Base-by-base conservation (phyloP, 2,888 invertebrate species). In the Hypomecis atomaria region DNA sequence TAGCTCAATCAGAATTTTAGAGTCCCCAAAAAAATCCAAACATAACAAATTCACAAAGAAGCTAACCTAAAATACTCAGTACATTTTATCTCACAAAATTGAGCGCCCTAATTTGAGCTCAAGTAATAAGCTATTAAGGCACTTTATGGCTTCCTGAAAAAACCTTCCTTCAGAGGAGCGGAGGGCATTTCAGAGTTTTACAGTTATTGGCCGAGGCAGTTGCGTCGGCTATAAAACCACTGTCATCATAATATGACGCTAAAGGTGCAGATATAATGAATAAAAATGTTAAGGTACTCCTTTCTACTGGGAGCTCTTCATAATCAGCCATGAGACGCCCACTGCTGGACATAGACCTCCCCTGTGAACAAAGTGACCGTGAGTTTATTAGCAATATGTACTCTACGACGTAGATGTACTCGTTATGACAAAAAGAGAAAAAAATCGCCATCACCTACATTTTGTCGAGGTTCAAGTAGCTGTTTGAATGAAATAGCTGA, bases 191-290 rank as follows among this genome's bases (percentile, higher is more conserved):
- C 43, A 49, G 13, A 43, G 52, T 67, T 70, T 71, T 66, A 69
- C 64, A 59, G 65, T 71, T 69, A 69, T 67, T 65, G 67, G 63
- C 36, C 40, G 42, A 60, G 54, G 49, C 65, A 63, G 59, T 63
- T 53, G 65, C 23, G 59, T 42, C 33, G 42, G 40, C 34, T 38
- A 49, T 71, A 69, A 69, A 69, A 69, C 63, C 59, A 36, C 50
- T 66, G 71, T 64, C 65, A 55, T 67, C 59, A 60, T 65, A 63
- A 63, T 65, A 59, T 62, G 48, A 62, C 57, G 59, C 4, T 37
- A 11, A 48, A 50, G 49, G 10, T 36, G n/a, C 8, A 8, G 40
- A n/a, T 8, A 11, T 37, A 13, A 49, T 37, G 7, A 44, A n/a
- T 3, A 44, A 44, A 6, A n/a, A n/a, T n/a, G n/a, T n/a, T n/a